phyloP scores from a whole-genome alignment of 1,140 invertebrate genomes.

The Coboldia fuscipes region DNA sequence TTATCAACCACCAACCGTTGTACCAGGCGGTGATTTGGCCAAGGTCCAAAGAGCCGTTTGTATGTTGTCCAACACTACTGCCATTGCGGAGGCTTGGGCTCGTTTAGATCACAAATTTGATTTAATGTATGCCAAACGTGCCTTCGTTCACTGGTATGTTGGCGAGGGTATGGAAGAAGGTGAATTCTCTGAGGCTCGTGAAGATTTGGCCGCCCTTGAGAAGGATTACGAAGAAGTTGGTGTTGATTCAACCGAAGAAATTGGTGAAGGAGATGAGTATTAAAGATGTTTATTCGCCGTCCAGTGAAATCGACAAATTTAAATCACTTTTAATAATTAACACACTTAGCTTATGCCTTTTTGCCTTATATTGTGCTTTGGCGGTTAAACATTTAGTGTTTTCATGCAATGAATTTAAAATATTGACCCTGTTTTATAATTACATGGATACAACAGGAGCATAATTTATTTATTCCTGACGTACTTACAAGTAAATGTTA shows the following conservation, averaged over 20 bases:
- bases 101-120: conserved; percentile 64
- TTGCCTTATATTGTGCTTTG: too few relatives aligned
- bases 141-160: conserved; percentile 58
- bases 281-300: conserved; percentile 13
- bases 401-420: too few relatives aligned
- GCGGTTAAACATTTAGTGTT: too few relatives aligned
- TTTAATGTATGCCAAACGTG: conserved; percentile 55
- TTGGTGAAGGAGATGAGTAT: conserved; percentile 32
- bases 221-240: conserved; percentile 49
- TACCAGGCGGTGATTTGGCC: conserved; percentile 57
- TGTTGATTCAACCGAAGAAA: conserved; percentile 35
- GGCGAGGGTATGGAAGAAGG: conserved; percentile 60
- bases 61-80: conserved; percentile 72
- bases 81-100: conserved; percentile 70
- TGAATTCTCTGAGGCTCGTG: conserved; percentile 66
- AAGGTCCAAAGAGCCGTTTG: conserved; percentile 69
- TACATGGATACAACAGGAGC: too few relatives aligned
- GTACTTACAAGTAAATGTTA: too few relatives aligned
- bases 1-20: conserved; percentile 69
- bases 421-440: too few relatives aligned
- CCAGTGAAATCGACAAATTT: too few relatives aligned
- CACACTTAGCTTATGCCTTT: too few relatives aligned
- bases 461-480: too few relatives aligned
- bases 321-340: too few relatives aligned
- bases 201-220: conserved; percentile 60